phyloP scores from a whole-genome alignment of 1,140 invertebrate genomes.

The Bemisia tabaci region DNA sequence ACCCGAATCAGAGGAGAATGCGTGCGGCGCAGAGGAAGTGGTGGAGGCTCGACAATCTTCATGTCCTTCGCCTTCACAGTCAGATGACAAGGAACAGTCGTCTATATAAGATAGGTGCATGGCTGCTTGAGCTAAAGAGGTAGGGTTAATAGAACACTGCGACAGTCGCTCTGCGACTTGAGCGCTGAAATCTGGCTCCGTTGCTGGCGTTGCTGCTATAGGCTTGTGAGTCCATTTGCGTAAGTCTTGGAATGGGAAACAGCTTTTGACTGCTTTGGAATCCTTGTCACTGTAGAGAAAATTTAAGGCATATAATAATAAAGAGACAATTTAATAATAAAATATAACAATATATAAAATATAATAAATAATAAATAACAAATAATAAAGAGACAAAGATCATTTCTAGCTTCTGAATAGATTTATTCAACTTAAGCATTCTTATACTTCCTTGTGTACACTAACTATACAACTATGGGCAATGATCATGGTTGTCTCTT shows the following conservation, averaged over 20 bases:
- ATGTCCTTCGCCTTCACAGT: conserved; percentile 2
- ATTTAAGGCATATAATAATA: conserved; percentile 5
- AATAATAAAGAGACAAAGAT: too few species aligned
- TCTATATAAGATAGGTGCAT: conserved; percentile 15
- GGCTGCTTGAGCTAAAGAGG: not conserved
- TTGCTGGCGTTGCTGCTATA: conserved; percentile 10
- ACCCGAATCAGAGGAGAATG: conserved; percentile 39
- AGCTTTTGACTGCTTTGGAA: conserved; percentile 39
- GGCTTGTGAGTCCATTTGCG: conserved; percentile 14
- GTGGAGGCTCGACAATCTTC: conserved; percentile 19
- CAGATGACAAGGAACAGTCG: conserved; percentile 5
- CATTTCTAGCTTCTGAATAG: too few species aligned
- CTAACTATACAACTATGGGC: too few species aligned
- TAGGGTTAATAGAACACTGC: conserved; percentile 12
- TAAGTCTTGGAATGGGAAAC: conserved; percentile 16
- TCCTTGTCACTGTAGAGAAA: conserved; percentile 24
- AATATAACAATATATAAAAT: too few species aligned
- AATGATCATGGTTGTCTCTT: too few species aligned
- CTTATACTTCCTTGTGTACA: too few species aligned
- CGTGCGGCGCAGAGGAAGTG: conserved; percentile 25
- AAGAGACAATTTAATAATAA: too few species aligned
- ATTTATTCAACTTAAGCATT: too few species aligned
- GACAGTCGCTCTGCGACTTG: conserved; percentile 18
- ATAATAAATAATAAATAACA: too few species aligned
- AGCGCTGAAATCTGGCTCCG: conserved; percentile 15